phyloP scores from a whole-genome alignment of 2,888 invertebrate species.

The Troilus luridus region DNA sequence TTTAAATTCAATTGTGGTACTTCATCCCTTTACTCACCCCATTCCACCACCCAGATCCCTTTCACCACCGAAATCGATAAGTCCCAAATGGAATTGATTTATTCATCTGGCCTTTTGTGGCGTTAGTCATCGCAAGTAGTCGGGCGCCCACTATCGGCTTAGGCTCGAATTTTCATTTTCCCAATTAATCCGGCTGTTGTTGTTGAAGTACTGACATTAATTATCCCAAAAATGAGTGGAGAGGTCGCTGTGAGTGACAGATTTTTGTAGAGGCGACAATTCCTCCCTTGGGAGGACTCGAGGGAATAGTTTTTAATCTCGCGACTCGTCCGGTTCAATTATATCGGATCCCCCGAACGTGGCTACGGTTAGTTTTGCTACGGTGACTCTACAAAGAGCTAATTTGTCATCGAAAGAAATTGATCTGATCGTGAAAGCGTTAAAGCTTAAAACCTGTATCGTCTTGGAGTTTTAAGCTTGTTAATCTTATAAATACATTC shows the following conservation, averaged over 20 bases:
- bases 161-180: conserved; percentile 52
- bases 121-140: conserved; percentile 26
- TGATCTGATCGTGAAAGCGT: not conserved
- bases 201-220: conserved; percentile 47
- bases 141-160: conserved; percentile 15
- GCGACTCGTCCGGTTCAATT: not conserved
- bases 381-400: not conserved
- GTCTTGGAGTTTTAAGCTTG: not conserved
- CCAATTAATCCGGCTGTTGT: conserved; percentile 51
- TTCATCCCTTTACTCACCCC: not conserved
- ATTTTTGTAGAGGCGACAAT: not conserved
- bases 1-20: conserved; percentile 33
- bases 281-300: not conserved
- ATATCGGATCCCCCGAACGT: not conserved
- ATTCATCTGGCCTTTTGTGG: not conserved
- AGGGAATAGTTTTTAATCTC: not conserved
- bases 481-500: not conserved
- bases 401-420: conserved; percentile 1
- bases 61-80: not conserved
- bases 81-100: conserved; percentile 31
- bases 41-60: not conserved
- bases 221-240: conserved; percentile 46
- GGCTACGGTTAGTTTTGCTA: not conserved
- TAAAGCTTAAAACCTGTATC: not conserved
- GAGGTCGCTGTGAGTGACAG: conserved; percentile 25